Conservation (phyloP, 2,888 invertebrate species). For the Aphrophora alni region DNA sequence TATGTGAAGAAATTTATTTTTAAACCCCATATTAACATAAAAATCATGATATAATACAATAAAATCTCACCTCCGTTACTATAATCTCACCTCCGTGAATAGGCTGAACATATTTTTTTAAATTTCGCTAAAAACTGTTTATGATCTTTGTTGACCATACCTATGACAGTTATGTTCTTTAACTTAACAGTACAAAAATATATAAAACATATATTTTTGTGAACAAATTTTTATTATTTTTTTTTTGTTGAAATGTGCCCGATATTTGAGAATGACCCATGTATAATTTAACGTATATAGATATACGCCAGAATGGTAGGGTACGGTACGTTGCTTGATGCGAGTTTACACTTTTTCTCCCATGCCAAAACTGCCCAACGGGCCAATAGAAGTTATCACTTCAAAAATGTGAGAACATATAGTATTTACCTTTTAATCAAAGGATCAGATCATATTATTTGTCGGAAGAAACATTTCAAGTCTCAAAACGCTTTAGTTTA, state of each 20-base stretch:
- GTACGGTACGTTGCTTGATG: too few relatives aligned
- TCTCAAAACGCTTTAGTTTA: too few relatives aligned
- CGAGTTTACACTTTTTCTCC: too few relatives aligned
- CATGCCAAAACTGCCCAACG: too few relatives aligned
- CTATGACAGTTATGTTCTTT: constrained; percentile 9
- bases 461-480: too few relatives aligned
- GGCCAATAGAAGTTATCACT: too few relatives aligned
- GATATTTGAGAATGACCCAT: constrained; percentile 28
- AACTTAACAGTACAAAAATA: constrained; percentile 28
- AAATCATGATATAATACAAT: constrained; percentile 18
- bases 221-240: not conserved
- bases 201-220: not conserved
- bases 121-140: constrained; percentile 7
- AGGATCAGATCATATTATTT: too few relatives aligned
- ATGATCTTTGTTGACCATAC: constrained; percentile 23
- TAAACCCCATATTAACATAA: not conserved
- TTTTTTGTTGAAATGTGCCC: constrained; percentile 20
- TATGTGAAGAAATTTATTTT: not conserved
- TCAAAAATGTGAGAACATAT: too few relatives aligned
- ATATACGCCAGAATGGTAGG: too few relatives aligned
- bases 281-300: too few relatives aligned
- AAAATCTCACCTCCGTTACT: constrained; percentile 28
- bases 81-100: constrained; percentile 19
- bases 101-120: constrained; percentile 12
- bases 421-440: too few relatives aligned